Evolutionary conservation across 2,113 vertebrate genomes (phyloP), one percentile per base, ranked within the genome.

Genomic region (Channa maculata): DNA sequence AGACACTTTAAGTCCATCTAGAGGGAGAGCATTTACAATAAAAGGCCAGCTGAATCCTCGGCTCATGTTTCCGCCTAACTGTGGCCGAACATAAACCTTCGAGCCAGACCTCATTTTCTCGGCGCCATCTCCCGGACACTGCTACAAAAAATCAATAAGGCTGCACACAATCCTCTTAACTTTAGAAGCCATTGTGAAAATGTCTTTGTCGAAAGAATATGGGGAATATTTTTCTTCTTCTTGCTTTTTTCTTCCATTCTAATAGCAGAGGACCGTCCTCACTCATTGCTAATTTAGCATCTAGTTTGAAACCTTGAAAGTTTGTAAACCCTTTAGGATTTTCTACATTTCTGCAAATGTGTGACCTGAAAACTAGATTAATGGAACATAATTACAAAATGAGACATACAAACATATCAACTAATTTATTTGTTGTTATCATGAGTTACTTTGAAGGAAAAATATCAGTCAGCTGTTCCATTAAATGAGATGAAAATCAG

Each of bases 41-140:
- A 91, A 92, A 83, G 84, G 85, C 88, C 86, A 73, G 82, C 74
- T 82, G 81, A 84, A 90, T 85, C 89, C 90, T 75, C 86, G 76
- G 89, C 93, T 95, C 92, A 92, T 86, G 87, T 94, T 94, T 94
- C 93, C 80, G 80, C 70, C 91, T 86, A 75, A 87, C 89, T 68
- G 87, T 89, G 86, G 86, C 80, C 83, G 86, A 89, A 94, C 90
- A 91, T 92, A 94, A 95, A 94, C 89, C 93, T 92, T 80, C 85
- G 68, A 90, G 87, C 89, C 91, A 93, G 91, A 91, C 88, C 86
- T 94, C 90, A 93, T 93, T 94, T 94, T 92, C 85, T 77, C 84
- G 93, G 93, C 93, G 92, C 94, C 94, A 91, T 90, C 86, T 86
- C 84, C 84, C 71, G 85, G 86, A 90, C 84, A 86, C 81, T 74